Conservation (phyloP, 1,140 invertebrate genomes). For the Dreissena polymorpha region DNA sequence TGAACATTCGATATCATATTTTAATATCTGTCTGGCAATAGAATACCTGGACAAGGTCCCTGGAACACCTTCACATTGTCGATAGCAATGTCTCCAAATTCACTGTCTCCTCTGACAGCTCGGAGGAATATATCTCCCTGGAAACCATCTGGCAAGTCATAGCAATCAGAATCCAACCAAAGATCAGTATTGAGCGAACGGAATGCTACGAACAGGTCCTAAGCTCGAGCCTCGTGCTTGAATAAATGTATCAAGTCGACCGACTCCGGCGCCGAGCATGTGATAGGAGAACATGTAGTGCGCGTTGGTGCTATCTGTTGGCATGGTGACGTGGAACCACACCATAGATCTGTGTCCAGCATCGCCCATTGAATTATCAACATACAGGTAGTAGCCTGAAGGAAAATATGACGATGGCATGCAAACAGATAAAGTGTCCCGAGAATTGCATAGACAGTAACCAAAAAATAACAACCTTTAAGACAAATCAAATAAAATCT, state of each 20-base stretch:
- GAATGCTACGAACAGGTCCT: neutral
- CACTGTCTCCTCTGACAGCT: conserved; percentile 5
- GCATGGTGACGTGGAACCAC: conserved; percentile 11
- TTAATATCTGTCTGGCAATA: neutral
- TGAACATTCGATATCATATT: no score
- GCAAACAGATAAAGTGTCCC: neutral
- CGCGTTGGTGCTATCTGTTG: neutral
- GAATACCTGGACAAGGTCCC: conserved; percentile 12
- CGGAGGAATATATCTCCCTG: conserved; percentile 29
- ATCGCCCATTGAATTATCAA: conserved; percentile 30
- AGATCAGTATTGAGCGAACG: neutral
- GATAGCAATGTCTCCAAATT: conserved; percentile 15
- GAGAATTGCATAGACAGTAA: no score
- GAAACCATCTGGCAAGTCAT: conserved; percentile 11
- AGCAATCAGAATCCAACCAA: conserved; percentile 16
- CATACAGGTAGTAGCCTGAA: conserved; percentile 27
- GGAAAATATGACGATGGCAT: neutral
- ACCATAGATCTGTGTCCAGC: neutral
- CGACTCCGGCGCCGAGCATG: conserved; percentile 5
- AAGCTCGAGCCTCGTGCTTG: neutral
- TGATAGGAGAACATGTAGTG: conserved; percentile 26
- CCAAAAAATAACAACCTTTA: no score
- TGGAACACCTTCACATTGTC: conserved; percentile 3
- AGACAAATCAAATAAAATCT: no score
- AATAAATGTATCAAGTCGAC: conserved; percentile 1